These are phyloP conservation scores for Calameuta pallipes DNA, from an alignment of 2,888 invertebrate genomes.

Conservation along the genomic window DNA sequence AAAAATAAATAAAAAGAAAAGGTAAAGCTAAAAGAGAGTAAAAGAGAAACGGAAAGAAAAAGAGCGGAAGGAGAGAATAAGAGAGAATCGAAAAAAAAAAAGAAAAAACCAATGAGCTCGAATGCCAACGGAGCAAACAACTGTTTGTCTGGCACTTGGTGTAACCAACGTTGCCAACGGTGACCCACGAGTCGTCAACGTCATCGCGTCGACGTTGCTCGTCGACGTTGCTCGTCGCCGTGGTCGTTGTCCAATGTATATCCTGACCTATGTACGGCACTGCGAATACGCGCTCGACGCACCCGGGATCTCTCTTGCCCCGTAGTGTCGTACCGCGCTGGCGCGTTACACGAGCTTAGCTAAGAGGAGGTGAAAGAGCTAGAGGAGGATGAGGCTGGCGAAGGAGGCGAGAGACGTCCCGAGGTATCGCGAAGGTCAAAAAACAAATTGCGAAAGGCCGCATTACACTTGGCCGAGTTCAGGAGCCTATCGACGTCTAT, in stretches of 20 bases:
- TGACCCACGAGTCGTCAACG: not conserved
- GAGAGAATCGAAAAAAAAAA: not conserved
- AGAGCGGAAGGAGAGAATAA: not conserved
- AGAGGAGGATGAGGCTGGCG: not conserved
- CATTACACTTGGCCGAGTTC: constrained; percentile 14
- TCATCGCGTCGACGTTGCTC: no score
- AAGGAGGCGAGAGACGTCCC: constrained; percentile 1
- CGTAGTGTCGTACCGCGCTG: not conserved
- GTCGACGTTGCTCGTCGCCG: not conserved
- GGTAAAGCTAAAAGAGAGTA: not conserved
- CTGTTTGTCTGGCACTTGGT: not conserved
- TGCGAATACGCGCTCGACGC: constrained; percentile 8
- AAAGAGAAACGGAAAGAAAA: not conserved
- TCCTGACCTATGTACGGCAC: constrained; percentile 1
- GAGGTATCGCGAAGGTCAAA: constrained; percentile 30
- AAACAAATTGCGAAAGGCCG: constrained; percentile 40
- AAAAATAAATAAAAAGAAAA: not conserved
- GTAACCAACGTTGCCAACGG: not conserved
- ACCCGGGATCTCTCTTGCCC: not conserved
- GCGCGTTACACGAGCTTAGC: not conserved
- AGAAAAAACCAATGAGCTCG: not conserved
- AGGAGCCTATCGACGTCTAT: not conserved
- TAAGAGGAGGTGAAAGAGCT: not conserved
- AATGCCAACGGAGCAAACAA: not conserved
- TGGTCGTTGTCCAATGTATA: not conserved